Conservation (phyloP, 2,113 vertebrate species). For the Peromyscus polionotus region DNA sequence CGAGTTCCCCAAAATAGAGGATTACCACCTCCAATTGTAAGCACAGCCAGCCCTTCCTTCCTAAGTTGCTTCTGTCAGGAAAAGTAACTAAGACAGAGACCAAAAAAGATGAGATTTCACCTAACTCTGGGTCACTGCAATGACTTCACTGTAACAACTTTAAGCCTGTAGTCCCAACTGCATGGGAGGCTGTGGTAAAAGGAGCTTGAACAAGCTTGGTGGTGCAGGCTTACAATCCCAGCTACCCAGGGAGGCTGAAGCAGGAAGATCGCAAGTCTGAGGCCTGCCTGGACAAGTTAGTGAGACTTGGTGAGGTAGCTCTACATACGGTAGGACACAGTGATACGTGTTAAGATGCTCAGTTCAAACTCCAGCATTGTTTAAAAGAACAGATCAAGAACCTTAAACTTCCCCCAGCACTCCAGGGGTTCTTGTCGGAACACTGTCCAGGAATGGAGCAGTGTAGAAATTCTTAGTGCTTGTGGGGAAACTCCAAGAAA, state of each 20-base stretch:
- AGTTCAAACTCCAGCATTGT: not conserved
- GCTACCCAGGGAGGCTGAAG: not conserved
- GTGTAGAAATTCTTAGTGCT: not conserved
- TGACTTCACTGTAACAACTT: constrained; percentile 4
- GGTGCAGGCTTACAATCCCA: not conserved
- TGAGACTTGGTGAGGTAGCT: not conserved
- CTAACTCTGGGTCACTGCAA: not conserved
- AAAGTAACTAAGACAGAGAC: not conserved
- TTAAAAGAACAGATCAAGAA: not conserved
- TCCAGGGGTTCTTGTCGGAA: not conserved
- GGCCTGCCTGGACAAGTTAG: not conserved
- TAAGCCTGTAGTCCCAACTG: not conserved
- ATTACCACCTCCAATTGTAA: too few relatives aligned
- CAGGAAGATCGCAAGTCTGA: not conserved
- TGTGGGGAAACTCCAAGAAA: not conserved
- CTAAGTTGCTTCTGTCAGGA: not conserved
- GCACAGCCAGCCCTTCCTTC: not conserved
- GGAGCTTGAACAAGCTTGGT: not conserved
- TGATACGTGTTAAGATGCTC: not conserved
- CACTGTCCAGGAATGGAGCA: not conserved
- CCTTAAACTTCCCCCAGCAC: not conserved
- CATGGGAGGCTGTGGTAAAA: not conserved
- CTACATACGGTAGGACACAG: not conserved
- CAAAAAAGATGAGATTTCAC: constrained; percentile 29
- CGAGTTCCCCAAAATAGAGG: too few relatives aligned